Conservation (phyloP, 2,113 vertebrate genomes). For the Sula dactylatra region DNA sequence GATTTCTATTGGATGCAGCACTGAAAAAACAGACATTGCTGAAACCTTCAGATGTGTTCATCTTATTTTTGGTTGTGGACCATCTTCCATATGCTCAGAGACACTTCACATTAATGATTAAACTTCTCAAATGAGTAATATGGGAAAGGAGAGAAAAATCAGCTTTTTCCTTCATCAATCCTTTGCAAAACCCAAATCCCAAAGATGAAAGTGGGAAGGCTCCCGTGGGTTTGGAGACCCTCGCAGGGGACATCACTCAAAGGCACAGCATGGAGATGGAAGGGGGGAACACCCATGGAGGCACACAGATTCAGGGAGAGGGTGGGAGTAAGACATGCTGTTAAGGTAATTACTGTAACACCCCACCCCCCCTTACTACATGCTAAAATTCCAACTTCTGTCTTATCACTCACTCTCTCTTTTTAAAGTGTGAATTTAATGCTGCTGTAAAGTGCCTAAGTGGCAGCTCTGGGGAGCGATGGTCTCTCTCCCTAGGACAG, state of each 20-base stretch:
- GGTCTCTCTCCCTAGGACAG: background rate
- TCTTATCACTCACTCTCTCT: background rate
- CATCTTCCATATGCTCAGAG: background rate
- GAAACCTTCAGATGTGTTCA: background rate
- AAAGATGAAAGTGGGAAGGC: background rate
- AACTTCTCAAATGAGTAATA: background rate
- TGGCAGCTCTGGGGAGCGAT: background rate
- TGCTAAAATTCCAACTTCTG: background rate
- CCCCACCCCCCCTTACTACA: rapidly evolving
- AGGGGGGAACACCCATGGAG: rapidly evolving
- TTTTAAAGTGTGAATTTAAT: background rate
- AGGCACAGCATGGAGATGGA: background rate
- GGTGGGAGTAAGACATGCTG: background rate
- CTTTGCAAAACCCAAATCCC: background rate
- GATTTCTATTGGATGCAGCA: background rate
- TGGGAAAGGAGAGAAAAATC: background rate
- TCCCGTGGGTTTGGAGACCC: background rate
- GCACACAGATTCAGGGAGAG: background rate
- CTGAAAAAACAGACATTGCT: background rate
- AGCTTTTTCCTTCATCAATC: background rate
- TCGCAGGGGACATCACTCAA: background rate
- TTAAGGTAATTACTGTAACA: background rate
- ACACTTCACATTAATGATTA: background rate
- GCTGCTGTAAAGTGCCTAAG: background rate
- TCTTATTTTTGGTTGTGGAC: background rate